Evolutionary conservation across 2,113 vertebrate genomes (phyloP), one percentile per base, ranked within the genome.

Genomic region (Xenopus borealis): DNA sequence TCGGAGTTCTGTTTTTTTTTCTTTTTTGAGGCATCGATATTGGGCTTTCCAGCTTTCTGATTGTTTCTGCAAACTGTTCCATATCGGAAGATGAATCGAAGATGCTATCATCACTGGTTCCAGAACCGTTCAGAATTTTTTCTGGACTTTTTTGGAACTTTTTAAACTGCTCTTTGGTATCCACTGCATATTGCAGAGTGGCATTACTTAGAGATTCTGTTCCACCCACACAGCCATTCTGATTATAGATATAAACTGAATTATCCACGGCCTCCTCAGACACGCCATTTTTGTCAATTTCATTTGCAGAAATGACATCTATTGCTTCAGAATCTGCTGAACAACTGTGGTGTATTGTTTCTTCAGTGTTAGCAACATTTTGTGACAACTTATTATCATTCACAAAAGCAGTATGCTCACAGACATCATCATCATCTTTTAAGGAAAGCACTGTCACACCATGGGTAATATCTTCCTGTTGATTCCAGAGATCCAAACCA

Each of bases 21-120:
- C 88, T 97, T 79, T 94, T 96, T 72, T 89, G 92, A 19, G 95
- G 95, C 40, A 94, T n/a, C 40, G 91, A 90, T 78, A 95, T 87
- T 0, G 92, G 84, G 18, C 91, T 93, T 44, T 96, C 94, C 8
- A 93, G 88, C n/a, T 92, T 92, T 73, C 94, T 96, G 62, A 97
- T 95, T 74, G 90, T 95, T 83, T 88, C 93, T 5, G 96, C 90
- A 80, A 99, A 98, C 76, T 94, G 87, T 40, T 94, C 88, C 82
- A 93, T 89, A 74, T 97, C 92, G 0, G 91, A 89, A 1, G 91
- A 86, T 0, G 92, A 91, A 71, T 97, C 93, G 47, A 89, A 85
- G 61, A 85, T 62, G 46, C 83, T 83, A 0, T 94, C 93, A 0
- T 91, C 92, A 63, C 92, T 93, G n/a, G 72, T 81, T 14, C 88